A percentile compares a stretch with the other conserved stretches of the same genome.
These are phyloP conservation scores for Gobiocypris rarus DNA, from an alignment of 2,113 vertebrate genomes.

Conservation along the genomic window DNA sequence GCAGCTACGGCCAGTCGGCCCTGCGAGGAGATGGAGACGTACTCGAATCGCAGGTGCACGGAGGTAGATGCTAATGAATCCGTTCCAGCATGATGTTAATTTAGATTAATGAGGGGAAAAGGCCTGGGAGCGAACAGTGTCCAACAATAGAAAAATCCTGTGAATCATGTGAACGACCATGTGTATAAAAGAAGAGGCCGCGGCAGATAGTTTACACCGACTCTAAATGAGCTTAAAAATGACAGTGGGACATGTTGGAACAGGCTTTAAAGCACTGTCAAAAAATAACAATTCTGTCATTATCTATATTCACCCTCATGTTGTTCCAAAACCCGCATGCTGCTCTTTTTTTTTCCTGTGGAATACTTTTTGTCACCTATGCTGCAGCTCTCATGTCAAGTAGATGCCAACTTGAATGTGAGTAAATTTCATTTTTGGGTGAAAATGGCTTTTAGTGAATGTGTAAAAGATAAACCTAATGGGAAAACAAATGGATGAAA, in stretches of 20 bases:
- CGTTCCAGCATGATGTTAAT: conserved; percentile 60
- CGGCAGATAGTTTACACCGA: conserved; percentile 27
- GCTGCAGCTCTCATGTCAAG: background rate
- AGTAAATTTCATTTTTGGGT: background rate
- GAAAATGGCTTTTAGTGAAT: background rate
- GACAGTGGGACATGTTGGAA: background rate
- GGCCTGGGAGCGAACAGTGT: conserved; percentile 45
- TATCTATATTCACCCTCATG: background rate
- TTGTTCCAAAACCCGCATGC: background rate
- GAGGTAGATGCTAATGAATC: conserved; percentile 61
- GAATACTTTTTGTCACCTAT: background rate
- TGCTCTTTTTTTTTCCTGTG: background rate
- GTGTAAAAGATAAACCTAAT: background rate
- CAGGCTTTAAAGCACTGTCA: background rate
- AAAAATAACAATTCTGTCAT: conserved; percentile 1
- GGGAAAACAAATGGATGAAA: background rate
- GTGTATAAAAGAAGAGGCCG: background rate
- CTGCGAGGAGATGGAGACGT: conserved; percentile 50
- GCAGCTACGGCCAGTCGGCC: conserved; percentile 14
- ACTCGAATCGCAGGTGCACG: conserved; percentile 52
- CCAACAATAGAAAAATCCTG: conserved; percentile 53
- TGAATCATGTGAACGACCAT: conserved; percentile 40
- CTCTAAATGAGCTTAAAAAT: background rate
- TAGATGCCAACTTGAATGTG: too few relatives aligned
- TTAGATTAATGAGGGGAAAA: conserved; percentile 60